Conservation (phyloP, 2,113 vertebrate genomes). For the Misgurnus anguillicaudatus region DNA sequence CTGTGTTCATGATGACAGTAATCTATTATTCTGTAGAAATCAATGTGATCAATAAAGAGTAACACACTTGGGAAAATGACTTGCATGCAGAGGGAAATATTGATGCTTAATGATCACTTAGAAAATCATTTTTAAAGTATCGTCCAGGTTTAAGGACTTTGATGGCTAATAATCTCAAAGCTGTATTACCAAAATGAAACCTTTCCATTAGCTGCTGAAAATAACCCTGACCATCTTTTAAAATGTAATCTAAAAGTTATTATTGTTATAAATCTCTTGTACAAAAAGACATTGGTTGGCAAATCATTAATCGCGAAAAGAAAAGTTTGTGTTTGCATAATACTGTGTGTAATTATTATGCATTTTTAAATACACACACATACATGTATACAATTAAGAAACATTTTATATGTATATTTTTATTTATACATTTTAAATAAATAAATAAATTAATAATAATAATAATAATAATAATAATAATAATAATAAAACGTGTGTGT, state of each 20-base stretch:
- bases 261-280: background rate
- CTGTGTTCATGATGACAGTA: background rate
- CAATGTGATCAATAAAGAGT: conserved; percentile 35
- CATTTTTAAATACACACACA: too few species aligned
- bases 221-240: background rate
- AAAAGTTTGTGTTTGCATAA: too few species aligned
- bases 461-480: too few species aligned
- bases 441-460: too few species aligned
- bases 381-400: too few species aligned
- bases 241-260: background rate
- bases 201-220: background rate
- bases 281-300: too few species aligned
- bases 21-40: conserved; percentile 38
- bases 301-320: too few species aligned
- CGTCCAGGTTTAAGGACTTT: background rate
- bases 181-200: background rate
- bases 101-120: conserved; percentile 19
- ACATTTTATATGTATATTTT: too few species aligned
- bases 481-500: too few species aligned
- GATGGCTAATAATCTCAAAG: background rate
- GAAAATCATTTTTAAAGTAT: conserved; percentile 33
- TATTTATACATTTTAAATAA: too few species aligned
- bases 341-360: too few species aligned
- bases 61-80: conserved; percentile 16
- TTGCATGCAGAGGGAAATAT: background rate